Percentiles rank a stretch among this genome's conserved stretches.
Conservation (phyloP, 2,113 vertebrate genomes). For the Monopterus albus region DNA sequence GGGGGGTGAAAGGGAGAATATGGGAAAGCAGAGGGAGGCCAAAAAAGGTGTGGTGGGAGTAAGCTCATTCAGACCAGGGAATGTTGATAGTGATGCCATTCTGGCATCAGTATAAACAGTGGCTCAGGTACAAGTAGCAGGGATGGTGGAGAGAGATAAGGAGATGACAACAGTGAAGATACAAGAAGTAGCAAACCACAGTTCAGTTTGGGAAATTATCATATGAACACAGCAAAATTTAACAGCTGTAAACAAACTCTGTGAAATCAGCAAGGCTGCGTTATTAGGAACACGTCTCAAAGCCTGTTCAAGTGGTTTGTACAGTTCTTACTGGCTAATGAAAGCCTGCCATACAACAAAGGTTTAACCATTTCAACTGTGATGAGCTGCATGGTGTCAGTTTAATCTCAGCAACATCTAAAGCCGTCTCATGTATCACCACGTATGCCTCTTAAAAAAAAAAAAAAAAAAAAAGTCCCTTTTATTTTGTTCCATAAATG, state of each 20-base stretch:
- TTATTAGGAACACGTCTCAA: background rate
- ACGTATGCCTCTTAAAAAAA: too few species aligned
- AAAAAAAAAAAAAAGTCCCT: too few species aligned
- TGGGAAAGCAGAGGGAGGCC: conserved; percentile 1
- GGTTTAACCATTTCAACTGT: too few species aligned
- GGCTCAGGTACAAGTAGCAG: conserved; percentile 32
- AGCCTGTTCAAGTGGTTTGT: background rate
- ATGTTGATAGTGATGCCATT: conserved; percentile 39
- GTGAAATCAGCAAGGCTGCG: background rate
- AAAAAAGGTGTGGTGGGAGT: conserved; percentile 5
- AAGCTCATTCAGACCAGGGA: conserved; percentile 31
- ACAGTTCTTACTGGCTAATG: background rate
- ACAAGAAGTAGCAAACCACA: background rate
- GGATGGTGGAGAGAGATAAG: conserved; percentile 31
- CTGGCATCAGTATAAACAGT: conserved; percentile 25
- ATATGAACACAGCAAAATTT: background rate
- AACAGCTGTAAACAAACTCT: conserved; percentile 1
- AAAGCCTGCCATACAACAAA: too few species aligned
- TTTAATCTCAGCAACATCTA: background rate
- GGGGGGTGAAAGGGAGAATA: conserved; percentile 11
- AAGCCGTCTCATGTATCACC: background rate
- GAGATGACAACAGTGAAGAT: conserved; percentile 15
- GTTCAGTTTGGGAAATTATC: background rate
- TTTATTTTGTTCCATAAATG: background rate
- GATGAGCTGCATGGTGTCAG: background rate